Percentiles rank a stretch among this genome's conserved stretches.
These are phyloP conservation scores for Sceloporus undulatus DNA, from an alignment of 2,113 vertebrate species.

Conservation along the genomic window DNA sequence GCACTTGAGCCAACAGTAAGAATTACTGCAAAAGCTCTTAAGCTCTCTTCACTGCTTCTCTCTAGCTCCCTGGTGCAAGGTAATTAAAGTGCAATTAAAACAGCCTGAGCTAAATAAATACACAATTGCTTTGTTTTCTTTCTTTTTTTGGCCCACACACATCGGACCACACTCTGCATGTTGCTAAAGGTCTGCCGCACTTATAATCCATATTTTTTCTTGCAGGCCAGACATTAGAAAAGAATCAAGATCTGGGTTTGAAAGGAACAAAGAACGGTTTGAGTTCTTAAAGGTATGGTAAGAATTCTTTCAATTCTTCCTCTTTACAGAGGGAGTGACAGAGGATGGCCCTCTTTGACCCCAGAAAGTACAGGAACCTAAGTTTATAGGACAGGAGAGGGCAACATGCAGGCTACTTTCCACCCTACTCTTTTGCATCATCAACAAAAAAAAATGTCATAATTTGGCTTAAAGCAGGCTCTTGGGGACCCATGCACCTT, in stretches of 20 bases:
- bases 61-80: neutral
- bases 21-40: slow-evolving; percentile 39
- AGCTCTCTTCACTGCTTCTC: slow-evolving; percentile 12
- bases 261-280: slow-evolving; percentile 96
- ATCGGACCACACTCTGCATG: neutral
- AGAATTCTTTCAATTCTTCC: slow-evolving; percentile 5
- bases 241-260: slow-evolving; percentile 97
- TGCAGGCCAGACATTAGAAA: slow-evolving; percentile 92
- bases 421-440: no score
- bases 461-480: neutral
- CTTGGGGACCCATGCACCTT: no score
- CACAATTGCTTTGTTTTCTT: neutral
- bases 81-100: slow-evolving; percentile 18
- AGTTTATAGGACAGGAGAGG: neutral
- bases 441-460: no score
- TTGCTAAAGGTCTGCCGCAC: neutral
- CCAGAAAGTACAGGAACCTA: neutral
- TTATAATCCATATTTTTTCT: slow-evolving; percentile 45
- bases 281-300: slow-evolving; percentile 93
- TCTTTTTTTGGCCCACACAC: neutral
- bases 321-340: neutral
- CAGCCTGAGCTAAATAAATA: slow-evolving; percentile 21
- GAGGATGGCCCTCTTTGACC: neutral
- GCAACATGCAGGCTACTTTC: no score
- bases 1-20: slow-evolving; percentile 13